Evolutionary conservation across 2,113 vertebrate genomes (phyloP).

Genomic region (Caloenas nicobarica): DNA sequence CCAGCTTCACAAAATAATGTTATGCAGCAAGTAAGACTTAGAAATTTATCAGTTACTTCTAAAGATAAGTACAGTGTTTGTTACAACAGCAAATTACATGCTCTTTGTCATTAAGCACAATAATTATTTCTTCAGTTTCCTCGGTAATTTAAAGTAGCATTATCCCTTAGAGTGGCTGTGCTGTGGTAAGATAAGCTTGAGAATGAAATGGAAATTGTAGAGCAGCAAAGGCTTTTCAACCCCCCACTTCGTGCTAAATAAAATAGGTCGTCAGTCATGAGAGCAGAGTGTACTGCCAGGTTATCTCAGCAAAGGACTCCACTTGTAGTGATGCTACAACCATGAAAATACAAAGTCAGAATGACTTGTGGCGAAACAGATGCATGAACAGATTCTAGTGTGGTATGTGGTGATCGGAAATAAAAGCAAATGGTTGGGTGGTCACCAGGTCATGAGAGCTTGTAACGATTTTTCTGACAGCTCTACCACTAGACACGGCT

Average conservation of each 20-base stretch:
- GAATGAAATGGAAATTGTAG: not conserved
- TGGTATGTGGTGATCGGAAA: not conserved
- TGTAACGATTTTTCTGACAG: not conserved
- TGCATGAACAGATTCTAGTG: not conserved
- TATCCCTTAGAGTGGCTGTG: not conserved
- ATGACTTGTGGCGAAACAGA: not conserved
- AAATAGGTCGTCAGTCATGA: not conserved
- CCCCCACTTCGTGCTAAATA: not conserved
- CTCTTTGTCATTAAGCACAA: not conserved
- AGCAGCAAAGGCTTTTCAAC: not conserved
- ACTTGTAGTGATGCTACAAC: not conserved
- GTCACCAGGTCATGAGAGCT: not conserved
- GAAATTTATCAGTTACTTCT: not conserved
- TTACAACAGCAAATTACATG: conserved; percentile 10
- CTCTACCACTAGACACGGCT: not conserved
- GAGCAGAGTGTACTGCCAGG: not conserved
- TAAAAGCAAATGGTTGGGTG: not conserved
- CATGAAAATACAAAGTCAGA: not conserved
- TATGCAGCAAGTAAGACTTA: not conserved
- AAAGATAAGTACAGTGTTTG: not conserved
- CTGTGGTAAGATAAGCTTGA: conserved; percentile 5
- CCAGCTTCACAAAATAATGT: not conserved
- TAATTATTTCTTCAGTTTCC: not conserved
- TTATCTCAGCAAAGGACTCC: not conserved
- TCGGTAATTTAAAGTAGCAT: not conserved